Evolutionary conservation across 2,888 invertebrate genomes (phyloP), one percentile per base, ranked within the genome.

Genomic region (Meloe dianella): DNA sequence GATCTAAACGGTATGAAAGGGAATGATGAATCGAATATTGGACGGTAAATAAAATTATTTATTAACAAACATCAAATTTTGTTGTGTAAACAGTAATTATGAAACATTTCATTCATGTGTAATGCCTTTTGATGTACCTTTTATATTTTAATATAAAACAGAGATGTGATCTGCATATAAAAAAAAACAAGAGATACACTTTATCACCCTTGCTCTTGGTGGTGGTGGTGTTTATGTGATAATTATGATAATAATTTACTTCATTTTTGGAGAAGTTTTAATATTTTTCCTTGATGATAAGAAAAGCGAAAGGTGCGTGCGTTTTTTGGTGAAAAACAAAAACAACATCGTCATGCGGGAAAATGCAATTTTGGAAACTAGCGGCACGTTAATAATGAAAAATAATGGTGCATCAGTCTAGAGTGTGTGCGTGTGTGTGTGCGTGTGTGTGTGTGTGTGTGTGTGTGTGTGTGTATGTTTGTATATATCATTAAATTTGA

Each of bases 401-500:
- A 82, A 82, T 83, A 83, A 82, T 83, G 83, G 80, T 77, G 80
- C 81, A 82, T 82, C 82, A 82, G 80, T 79, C 79, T 76, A 76
- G 76, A 76, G 77, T 77, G 77, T 79, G 80, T n/a, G n/a, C n/a
- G n/a, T n/a, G n/a, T n/a, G n/a, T n/a, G n/a, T n/a, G n/a, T n/a
- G n/a, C n/a, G n/a, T n/a, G n/a, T n/a, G n/a, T n/a, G n/a, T n/a
- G n/a, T n/a, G n/a, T n/a, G n/a, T n/a, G n/a, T n/a, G n/a, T n/a
- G n/a, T n/a, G n/a, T n/a, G n/a, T n/a, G n/a, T n/a, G n/a, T n/a
- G n/a, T n/a, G n/a, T n/a, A n/a, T n/a, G n/a, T n/a, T n/a, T n/a
- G n/a, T n/a, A n/a, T 80, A 79, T 80, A 80, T 82, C 82, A 81
- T 83, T 83, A 83, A 82, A 82, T 81, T 81, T 82, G 81, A 83